Conservation (phyloP, 1,140 invertebrate genomes). For the Brachionus manjavacas region DNA sequence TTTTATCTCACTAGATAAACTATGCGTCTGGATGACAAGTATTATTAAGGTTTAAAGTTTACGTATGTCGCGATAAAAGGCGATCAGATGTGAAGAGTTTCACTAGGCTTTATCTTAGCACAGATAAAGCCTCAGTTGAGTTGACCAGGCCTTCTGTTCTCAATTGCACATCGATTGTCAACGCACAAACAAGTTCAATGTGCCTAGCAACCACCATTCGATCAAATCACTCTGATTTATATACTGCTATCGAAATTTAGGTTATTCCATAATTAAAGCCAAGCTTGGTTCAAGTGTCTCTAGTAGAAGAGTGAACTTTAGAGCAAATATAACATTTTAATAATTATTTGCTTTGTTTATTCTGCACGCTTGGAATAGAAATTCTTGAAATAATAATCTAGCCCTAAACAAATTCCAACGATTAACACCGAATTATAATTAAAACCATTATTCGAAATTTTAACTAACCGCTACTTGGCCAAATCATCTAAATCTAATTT, state of each 20-base stretch:
- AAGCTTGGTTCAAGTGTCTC: background rate
- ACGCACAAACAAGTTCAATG: background rate
- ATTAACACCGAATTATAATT: background rate
- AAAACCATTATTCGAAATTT: background rate
- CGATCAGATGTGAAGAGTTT: background rate
- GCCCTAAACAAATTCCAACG: background rate
- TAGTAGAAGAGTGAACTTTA: background rate
- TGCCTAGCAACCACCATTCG: background rate
- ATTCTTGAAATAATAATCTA: slow-evolving; percentile 6
- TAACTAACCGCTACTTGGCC: background rate
- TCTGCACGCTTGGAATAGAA: background rate
- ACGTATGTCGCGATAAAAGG: background rate
- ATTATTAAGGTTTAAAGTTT: background rate
- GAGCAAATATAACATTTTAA: slow-evolving; percentile 5
- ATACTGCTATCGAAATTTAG: background rate
- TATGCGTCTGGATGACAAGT: background rate
- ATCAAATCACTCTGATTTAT: background rate
- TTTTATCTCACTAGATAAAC: background rate
- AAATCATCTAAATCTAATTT: background rate
- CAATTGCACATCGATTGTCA: background rate
- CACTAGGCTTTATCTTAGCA: background rate
- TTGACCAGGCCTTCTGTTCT: no score
- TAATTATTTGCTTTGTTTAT: background rate
- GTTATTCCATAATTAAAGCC: background rate
- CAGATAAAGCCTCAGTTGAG: background rate